phyloP scores from a whole-genome alignment of 1,140 invertebrate species.

The Chelonus insularis region DNA sequence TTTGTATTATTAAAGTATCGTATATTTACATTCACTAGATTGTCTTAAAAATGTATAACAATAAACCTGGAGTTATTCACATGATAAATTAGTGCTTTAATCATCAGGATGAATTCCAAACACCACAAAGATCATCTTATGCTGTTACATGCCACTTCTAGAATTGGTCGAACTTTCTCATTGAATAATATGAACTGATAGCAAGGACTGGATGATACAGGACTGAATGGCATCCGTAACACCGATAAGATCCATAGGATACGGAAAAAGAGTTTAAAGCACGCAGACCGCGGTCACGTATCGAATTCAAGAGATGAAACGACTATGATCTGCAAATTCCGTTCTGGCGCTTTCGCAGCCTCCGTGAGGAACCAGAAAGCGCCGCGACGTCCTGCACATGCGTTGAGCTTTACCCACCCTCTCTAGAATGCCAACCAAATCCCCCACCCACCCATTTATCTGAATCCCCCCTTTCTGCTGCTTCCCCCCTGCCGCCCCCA shows the following conservation, averaged over 20 bases:
- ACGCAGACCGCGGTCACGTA: slow-evolving; percentile 38
- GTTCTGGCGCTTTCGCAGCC: slow-evolving; percentile 55
- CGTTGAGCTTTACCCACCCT: slow-evolving; percentile 51
- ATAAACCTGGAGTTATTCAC: background rate
- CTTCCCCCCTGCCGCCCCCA: slow-evolving; percentile 19
- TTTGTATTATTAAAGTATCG: background rate
- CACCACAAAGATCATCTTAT: background rate
- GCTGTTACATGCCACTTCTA: background rate
- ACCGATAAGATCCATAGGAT: background rate
- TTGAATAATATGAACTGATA: background rate
- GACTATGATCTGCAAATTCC: slow-evolving; percentile 58
- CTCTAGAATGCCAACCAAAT: slow-evolving; percentile 26
- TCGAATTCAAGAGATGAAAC: slow-evolving; percentile 54
- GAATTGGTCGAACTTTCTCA: background rate
- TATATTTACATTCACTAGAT: background rate
- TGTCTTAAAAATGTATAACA: too few species aligned
- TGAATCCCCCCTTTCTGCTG: slow-evolving; percentile 25
- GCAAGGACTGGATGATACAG: background rate
- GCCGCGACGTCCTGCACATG: slow-evolving; percentile 61
- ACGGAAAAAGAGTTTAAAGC: background rate
- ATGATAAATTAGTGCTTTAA: background rate
- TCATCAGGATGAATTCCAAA: background rate
- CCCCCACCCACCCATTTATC: slow-evolving; percentile 32
- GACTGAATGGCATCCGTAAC: background rate
- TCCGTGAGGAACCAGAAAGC: slow-evolving; percentile 51